Percentiles rank a stretch among this genome's conserved stretches.
Conservation (phyloP, 92 coral and sea anemone genomes). For the Pocillopora grandis region DNA sequence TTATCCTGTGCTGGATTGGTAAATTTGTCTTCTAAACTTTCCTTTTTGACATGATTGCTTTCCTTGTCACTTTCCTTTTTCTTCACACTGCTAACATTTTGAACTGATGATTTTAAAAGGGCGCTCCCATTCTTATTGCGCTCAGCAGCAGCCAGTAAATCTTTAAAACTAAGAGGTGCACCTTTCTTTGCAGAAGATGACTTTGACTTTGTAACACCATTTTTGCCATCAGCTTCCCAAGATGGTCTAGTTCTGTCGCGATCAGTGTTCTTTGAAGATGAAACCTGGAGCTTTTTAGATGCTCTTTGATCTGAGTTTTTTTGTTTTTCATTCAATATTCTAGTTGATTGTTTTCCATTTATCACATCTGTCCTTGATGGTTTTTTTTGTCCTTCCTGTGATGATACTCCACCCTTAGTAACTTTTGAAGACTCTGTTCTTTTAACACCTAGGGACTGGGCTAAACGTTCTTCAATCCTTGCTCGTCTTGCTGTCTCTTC, state of each 20-base stretch:
- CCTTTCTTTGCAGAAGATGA: conserved; percentile 23
- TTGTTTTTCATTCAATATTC: conserved; percentile 7
- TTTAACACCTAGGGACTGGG: conserved; percentile 25
- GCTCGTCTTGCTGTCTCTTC: conserved; percentile 87
- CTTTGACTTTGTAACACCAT: conserved; percentile 8
- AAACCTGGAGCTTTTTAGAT: neutral
- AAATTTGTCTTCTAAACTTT: neutral
- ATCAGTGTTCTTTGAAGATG: conserved; percentile 18
- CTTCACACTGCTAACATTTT: neutral
- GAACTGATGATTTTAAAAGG: neutral
- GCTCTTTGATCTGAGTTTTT: conserved; percentile 11
- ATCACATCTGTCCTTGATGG: conserved; percentile 4
- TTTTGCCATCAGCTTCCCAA: neutral
- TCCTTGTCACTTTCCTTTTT: neutral
- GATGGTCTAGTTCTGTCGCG: conserved; percentile 5
- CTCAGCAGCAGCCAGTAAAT: conserved; percentile 88
- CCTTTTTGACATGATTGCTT: neutral
- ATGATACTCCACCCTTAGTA: neutral
- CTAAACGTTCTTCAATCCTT: conserved; percentile 83
- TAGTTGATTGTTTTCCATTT: neutral
- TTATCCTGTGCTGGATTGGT: neutral
- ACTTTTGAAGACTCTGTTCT: conserved; percentile 1
- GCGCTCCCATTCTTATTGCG: conserved; percentile 57
- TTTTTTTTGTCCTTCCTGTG: conserved; percentile 15
- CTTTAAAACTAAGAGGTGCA: conserved; percentile 73